Conservation (phyloP, 1,140 invertebrate genomes). For the Belonocnema kinseyi region DNA sequence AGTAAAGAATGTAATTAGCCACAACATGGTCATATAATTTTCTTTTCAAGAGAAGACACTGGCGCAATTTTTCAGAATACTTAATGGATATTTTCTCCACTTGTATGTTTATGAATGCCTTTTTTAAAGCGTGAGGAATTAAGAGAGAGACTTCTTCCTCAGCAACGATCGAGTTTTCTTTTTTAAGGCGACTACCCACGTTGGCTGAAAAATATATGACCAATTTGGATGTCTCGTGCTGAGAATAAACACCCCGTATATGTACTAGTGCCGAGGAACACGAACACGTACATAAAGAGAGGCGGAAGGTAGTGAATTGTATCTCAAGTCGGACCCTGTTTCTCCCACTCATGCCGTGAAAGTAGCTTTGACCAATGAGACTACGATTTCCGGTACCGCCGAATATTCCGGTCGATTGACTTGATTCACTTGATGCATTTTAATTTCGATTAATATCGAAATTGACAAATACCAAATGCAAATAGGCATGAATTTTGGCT, state of each 20-base stretch:
- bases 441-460: constrained; percentile 11
- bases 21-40: not conserved
- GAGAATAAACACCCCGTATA: constrained; percentile 29
- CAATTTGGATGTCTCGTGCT: constrained; percentile 29
- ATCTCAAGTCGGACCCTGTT: constrained; percentile 22
- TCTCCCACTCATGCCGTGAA: constrained; percentile 19
- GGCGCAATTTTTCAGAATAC: constrained; percentile 12
- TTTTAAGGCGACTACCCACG: constrained; percentile 30
- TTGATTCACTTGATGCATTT: constrained; percentile 20
- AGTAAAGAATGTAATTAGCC: not conserved
- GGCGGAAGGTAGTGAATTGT: constrained; percentile 30
- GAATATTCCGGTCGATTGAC: constrained; percentile 14
- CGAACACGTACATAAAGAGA: constrained; percentile 21
- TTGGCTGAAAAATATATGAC: constrained; percentile 31
- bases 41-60: not conserved
- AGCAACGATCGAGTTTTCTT: constrained; percentile 8
- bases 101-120: constrained; percentile 18
- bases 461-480: constrained; percentile 5
- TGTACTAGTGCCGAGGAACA: constrained; percentile 28
- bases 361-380: constrained; percentile 26
- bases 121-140: constrained; percentile 19
- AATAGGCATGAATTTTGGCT: not conserved
- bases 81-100: constrained; percentile 12
- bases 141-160: constrained; percentile 27
- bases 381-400: constrained; percentile 23